A percentile compares a stretch with the other conserved stretches of the same genome.
Evolutionary conservation across 2,113 vertebrate genomes (phyloP).

Genomic region (Propithecus coquereli): DNA sequence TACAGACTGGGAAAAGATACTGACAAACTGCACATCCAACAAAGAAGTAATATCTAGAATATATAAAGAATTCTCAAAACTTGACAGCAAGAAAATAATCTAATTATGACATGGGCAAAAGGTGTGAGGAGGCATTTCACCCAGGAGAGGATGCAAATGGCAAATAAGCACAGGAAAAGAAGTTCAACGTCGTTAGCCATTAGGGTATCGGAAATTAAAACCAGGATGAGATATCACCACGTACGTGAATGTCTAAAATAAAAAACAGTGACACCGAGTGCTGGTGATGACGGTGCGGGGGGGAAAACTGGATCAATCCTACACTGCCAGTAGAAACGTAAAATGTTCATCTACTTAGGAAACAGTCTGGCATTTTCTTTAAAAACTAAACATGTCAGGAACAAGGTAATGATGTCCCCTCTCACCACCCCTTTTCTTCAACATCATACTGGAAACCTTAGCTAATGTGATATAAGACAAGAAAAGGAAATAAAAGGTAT

Average conservation of each 20-base stretch:
- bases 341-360: background rate
- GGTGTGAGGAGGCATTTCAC: background rate
- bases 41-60: background rate
- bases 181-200: background rate
- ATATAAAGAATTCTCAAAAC: background rate
- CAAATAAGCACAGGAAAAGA: background rate
- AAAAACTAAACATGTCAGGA: background rate
- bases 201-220: background rate
- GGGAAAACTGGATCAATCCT: background rate
- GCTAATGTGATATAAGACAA: background rate
- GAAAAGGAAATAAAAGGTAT: background rate
- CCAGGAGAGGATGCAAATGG: background rate
- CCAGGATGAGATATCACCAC: background rate
- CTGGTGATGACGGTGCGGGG: background rate
- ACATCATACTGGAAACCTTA: background rate
- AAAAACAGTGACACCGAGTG: background rate
- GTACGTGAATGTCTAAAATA: background rate
- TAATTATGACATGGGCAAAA: background rate
- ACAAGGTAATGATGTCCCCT: background rate
- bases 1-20: background rate
- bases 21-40: background rate
- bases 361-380: background rate
- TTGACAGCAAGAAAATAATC: background rate
- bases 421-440: background rate
- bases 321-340: no score